Conservation (phyloP, 2,113 vertebrate species). For the Euleptes europaea region DNA sequence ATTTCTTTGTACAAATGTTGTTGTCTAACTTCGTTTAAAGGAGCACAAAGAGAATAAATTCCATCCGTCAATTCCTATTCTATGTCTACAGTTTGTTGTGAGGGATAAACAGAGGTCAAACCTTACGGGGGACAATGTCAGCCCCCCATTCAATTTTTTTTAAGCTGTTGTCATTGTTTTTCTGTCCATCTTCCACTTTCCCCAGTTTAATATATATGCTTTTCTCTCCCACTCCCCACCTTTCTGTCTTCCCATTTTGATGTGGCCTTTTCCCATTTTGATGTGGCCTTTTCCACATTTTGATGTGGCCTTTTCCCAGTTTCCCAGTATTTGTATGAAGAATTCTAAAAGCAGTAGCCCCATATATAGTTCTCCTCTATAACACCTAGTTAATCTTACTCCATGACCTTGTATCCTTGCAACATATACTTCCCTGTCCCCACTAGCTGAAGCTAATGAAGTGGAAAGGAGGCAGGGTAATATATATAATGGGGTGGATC, state of each 20-base stretch:
- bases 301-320: not conserved
- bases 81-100: not conserved
- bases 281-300: not conserved
- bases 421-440: not conserved
- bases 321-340: not conserved
- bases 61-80: not conserved
- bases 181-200: not conserved
- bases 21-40: not conserved
- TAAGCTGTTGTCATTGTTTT: not conserved
- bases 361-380: not conserved
- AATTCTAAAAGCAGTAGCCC: not conserved
- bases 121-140: not conserved
- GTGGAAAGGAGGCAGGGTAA: not conserved
- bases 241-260: not conserved
- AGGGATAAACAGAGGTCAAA: not conserved
- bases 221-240: not conserved
- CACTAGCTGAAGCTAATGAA: not conserved
- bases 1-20: not conserved
- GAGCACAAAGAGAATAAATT: not conserved
- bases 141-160: not conserved
- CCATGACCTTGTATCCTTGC: not conserved
- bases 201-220: not conserved
- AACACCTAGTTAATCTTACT: not conserved
- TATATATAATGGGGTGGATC: not conserved
- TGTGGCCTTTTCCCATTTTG: not conserved